Evolutionary conservation across 2,113 vertebrate genomes (phyloP).

Genomic region (Bagarius yarrelli): DNA sequence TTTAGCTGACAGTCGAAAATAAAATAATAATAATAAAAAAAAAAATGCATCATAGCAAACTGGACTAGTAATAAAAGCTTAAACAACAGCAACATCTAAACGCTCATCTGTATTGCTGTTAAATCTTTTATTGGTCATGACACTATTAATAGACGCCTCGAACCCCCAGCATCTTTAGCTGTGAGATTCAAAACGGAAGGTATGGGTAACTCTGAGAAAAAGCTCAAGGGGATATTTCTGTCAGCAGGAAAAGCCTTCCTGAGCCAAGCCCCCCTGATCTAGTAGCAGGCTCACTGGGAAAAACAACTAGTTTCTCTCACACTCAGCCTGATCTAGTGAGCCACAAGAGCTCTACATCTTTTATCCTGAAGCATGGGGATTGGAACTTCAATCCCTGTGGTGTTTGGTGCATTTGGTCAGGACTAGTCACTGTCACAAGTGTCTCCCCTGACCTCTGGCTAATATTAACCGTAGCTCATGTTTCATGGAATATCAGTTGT

Average conservation of each 20-base stretch:
- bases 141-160: conserved; percentile 65
- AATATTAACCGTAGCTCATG: conserved; percentile 39
- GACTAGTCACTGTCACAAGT: conserved; percentile 21
- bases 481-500: conserved; percentile 29
- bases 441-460: conserved; percentile 39
- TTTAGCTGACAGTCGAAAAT: conserved; percentile 55
- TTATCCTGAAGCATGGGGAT: conserved; percentile 17
- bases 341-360: conserved; percentile 9
- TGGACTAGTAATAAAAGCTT: conserved; percentile 55
- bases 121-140: conserved; percentile 58
- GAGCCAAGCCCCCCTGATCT: conserved; percentile 57
- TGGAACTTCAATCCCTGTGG: conserved; percentile 60
- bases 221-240: conserved; percentile 53
- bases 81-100: background rate
- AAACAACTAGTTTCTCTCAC: conserved; percentile 57
- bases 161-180: conserved; percentile 53
- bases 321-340: conserved; percentile 36
- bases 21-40: too few relatives aligned
- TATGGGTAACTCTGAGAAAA: conserved; percentile 59
- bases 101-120: conserved; percentile 57
- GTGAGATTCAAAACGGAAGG: conserved; percentile 59
- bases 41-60: conserved; percentile 59
- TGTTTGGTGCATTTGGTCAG: conserved; percentile 47
- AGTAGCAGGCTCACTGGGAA: conserved; percentile 48
- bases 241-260: conserved; percentile 44